A percentile compares a stretch with the other conserved stretches of the same genome.
Conservation (phyloP, 2,888 invertebrate species). For the Microplitis deprimator region DNA sequence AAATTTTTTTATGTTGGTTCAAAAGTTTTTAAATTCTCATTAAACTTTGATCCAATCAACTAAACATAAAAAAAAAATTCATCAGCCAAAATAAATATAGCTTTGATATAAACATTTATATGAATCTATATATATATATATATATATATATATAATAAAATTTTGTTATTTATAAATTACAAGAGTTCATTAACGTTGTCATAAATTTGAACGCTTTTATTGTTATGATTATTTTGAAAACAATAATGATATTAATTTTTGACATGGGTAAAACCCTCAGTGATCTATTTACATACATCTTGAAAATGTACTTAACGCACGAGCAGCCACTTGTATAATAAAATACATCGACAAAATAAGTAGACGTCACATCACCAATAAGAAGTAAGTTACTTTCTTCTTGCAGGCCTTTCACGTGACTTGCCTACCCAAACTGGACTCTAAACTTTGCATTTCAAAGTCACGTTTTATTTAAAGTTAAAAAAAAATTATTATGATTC, state of each 20-base stretch:
- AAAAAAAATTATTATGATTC: conserved; percentile 2
- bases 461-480: conserved; percentile 20
- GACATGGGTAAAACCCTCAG: background rate
- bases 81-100: too few species aligned
- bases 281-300: background rate
- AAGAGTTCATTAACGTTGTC: too few species aligned
- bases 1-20: too few species aligned
- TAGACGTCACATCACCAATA: conserved; percentile 13
- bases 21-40: too few species aligned
- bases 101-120: too few species aligned
- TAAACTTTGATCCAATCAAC: too few species aligned
- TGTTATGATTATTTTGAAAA: background rate
- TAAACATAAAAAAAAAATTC: too few species aligned
- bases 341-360: conserved; percentile 8
- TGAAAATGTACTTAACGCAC: conserved; percentile 9
- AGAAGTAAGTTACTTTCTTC: conserved; percentile 34
- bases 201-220: background rate
- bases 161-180: background rate
- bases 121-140: background rate
- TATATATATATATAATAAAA: background rate
- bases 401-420: conserved; percentile 35
- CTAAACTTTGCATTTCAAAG: conserved; percentile 28
- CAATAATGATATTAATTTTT: background rate
- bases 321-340: background rate
- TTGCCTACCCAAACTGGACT: conserved; percentile 26